Evolutionary conservation across 2,888 invertebrate genomes (phyloP), one percentile per base, ranked within the genome.

Genomic region (Odontomyia ornata): DNA sequence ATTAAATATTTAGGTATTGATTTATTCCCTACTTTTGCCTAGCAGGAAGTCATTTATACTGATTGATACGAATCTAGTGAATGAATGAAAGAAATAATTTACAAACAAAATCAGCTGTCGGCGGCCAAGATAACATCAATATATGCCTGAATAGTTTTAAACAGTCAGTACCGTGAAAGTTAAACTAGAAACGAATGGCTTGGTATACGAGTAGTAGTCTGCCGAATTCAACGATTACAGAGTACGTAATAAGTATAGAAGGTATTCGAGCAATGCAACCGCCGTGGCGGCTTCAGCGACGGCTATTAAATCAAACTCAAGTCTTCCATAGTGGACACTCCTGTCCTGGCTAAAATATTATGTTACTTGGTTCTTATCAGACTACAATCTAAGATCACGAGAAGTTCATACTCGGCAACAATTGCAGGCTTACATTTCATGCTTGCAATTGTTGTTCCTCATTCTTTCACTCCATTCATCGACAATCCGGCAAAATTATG

Each of bases 271-370:
- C 18, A n/a, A 15, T 13, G n/a, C 52, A 18, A 25, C 60, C n/a
- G 25, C 7, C 0, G 25, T 47, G 46, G 43, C 36, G 23, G 13
- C 36, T 9, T 36, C 3, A 5, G 36, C 21, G 46, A 11, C 25
- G 25, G 46, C 47, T 9, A 46, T 69, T 69, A 69, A 69, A 69
- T 69, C 69, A 69, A 69, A 46, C 46, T 23, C 36, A 11, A 69
- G 69, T 46, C 69, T 21, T 69, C 69, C 69, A 13, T 13, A 47
- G 47, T 69, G 47, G 69, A 69, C 69, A 46, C 30, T 46, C 2
- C 46, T 69, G 69, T 69, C 69, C 25, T 36, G 47, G 43, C 69
- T 47, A 69, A 76, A 76, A 36, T 76, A 76, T 76, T 67, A 76
- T 76, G 76, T 76, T 76, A 76, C 76, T 76, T 30, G 28, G 13